Evolutionary conservation across 2,797 vertebrate genomes (phyloP).

Genomic region (Fistularia commersonii): DNA sequence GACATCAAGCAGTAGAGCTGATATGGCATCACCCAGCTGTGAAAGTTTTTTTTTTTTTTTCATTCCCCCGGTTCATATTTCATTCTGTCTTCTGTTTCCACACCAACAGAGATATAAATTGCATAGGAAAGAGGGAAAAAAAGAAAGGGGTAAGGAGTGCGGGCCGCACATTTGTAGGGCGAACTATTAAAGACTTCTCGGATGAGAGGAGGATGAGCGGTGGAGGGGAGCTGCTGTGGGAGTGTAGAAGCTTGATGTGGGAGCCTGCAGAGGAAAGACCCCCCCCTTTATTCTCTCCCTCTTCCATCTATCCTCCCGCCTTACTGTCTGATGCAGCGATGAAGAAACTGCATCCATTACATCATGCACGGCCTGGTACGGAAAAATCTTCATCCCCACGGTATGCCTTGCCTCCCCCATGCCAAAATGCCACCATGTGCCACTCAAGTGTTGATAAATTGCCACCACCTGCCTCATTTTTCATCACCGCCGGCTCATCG

Average conservation of each 20-base stretch:
- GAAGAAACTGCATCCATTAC: constrained; percentile 49
- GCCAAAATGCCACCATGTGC: constrained; percentile 20
- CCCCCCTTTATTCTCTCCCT: constrained; percentile 19
- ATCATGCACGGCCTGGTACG: constrained; percentile 46
- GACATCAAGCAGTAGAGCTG: constrained; percentile 4
- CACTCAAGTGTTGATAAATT: constrained; percentile 63
- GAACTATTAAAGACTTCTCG: constrained; percentile 25
- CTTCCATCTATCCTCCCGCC: constrained; percentile 15
- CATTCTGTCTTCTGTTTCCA: constrained; percentile 39
- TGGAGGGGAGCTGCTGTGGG: constrained; percentile 6
- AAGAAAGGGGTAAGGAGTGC: constrained; percentile 2
- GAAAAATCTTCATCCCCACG: constrained; percentile 28
- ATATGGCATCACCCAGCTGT: constrained; percentile 25
- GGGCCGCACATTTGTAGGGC: constrained; percentile 13
- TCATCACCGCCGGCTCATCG: constrained; percentile 39
- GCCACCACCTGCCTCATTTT: constrained; percentile 62
- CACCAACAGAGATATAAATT: constrained; percentile 29
- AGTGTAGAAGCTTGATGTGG: constrained; percentile 23
- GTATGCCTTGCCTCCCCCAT: constrained; percentile 33
- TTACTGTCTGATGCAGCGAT: constrained; percentile 40
- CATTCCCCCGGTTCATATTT: constrained; percentile 5
- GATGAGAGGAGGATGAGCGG: constrained; percentile 8
- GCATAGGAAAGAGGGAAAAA: constrained; percentile 2
- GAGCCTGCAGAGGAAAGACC: constrained; percentile 31
- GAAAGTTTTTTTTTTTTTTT: constrained; percentile 27